A percentile compares a stretch with the other conserved stretches of the same genome.
Conservation (phyloP, 1,140 invertebrate species). For the Neotoxoptera formosana region DNA sequence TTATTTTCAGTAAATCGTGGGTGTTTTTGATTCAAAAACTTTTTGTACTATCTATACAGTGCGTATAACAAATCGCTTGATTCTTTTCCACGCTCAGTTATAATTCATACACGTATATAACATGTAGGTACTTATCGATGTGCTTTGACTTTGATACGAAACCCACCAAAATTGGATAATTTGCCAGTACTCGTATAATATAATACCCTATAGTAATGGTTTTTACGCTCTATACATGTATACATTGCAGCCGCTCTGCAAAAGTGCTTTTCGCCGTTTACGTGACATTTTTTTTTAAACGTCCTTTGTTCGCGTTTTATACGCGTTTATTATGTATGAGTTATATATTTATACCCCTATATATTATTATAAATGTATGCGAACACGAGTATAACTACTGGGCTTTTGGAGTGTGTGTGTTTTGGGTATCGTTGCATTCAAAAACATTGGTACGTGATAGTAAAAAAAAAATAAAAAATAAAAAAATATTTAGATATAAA, state of each 20-base stretch:
- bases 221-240: background rate
- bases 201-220: slow-evolving; percentile 1
- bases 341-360: background rate
- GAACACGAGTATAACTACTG: background rate
- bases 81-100: background rate
- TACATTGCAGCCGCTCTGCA: background rate
- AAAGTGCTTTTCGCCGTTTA: slow-evolving; percentile 31
- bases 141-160: background rate
- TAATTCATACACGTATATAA: slow-evolving; percentile 5
- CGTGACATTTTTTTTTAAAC: slow-evolving; percentile 30
- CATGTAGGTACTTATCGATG: background rate
- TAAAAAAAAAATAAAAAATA: background rate
- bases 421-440: background rate
- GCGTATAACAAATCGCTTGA: background rate
- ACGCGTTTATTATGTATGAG: background rate
- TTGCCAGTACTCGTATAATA: background rate
- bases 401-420: background rate
- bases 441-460: background rate
- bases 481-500: background rate
- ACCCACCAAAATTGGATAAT: background rate
- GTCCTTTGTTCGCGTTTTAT: slow-evolving; percentile 22
- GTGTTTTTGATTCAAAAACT: background rate
- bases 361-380: background rate
- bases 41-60: background rate
- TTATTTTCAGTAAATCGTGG: background rate